Percentiles rank a stretch among this genome's conserved stretches.
phyloP scores from a whole-genome alignment of 64 coral and sea anemone genomes.

The Acropora yongei region DNA sequence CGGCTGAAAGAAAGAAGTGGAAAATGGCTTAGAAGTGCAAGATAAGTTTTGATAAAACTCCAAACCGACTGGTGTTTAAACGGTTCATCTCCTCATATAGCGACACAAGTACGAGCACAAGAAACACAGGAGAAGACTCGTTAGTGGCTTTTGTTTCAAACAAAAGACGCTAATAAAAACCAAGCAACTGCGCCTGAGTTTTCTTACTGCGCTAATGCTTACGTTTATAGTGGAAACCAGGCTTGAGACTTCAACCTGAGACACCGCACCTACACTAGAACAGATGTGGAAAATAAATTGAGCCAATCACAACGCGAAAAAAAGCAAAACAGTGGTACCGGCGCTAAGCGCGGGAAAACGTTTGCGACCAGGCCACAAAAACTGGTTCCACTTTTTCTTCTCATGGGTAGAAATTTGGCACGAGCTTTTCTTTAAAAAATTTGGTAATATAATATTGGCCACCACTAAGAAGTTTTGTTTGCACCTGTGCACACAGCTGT shows the following conservation, averaged over 20 bases:
- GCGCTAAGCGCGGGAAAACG: no score
- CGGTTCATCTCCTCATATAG: no score
- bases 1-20: conserved; percentile 46
- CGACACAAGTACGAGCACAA: no score
- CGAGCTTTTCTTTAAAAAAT: neutral
- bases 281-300: neutral
- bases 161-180: neutral
- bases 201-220: neutral
- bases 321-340: no score
- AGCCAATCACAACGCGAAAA: no score
- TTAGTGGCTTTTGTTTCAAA: no score
- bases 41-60: neutral
- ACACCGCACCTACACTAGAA: neutral
- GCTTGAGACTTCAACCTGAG: neutral
- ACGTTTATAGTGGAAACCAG: neutral
- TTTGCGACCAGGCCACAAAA: no score
- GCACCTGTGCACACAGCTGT: conserved; percentile 87
- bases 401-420: no score
- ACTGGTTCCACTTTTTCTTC: no score
- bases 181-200: neutral
- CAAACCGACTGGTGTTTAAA: no score
- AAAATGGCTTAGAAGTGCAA: neutral
- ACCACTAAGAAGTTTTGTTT: neutral
- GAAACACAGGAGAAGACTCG: no score
- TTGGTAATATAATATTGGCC: neutral